These are phyloP conservation scores for Acheta domesticus DNA, from an alignment of 2,888 invertebrate genomes.

Conservation along the genomic window DNA sequence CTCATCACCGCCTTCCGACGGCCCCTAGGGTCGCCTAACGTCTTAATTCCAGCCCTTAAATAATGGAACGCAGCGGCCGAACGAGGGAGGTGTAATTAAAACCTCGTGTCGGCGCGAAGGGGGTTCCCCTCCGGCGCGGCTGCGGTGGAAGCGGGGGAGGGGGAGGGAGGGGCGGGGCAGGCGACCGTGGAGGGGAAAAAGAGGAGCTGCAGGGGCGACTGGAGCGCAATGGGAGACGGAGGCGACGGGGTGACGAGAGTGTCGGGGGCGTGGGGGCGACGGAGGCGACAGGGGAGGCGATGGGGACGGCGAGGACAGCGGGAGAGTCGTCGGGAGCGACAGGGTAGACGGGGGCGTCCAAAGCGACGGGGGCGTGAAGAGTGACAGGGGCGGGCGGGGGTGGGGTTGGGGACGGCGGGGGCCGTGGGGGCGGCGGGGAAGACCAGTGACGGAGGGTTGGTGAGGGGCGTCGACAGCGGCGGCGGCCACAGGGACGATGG, in stretches of 20 bases:
- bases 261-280: too few relatives aligned
- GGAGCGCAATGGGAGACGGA: too few relatives aligned
- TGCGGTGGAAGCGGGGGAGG: background rate
- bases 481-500: accelerated
- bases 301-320: accelerated
- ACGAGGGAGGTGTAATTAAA: slow-evolving; percentile 1
- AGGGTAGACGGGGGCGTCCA: too few relatives aligned
- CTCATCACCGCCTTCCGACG: background rate
- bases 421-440: background rate
- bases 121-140: background rate
- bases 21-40: background rate
- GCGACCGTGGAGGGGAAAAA: background rate
- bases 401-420: background rate
- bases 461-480: background rate
- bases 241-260: accelerated
- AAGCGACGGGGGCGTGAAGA: too few relatives aligned
- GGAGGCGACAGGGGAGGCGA: too few relatives aligned
- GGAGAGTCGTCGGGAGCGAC: too few relatives aligned
- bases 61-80: background rate
- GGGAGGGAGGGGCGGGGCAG: background rate
- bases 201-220: too few relatives aligned
- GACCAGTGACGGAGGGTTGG: background rate
- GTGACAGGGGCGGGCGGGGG: too few relatives aligned
- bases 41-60: background rate
- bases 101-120: background rate